Evolutionary conservation across 2,113 vertebrate genomes (phyloP).

Genomic region (Camarhynchus parvulus): DNA sequence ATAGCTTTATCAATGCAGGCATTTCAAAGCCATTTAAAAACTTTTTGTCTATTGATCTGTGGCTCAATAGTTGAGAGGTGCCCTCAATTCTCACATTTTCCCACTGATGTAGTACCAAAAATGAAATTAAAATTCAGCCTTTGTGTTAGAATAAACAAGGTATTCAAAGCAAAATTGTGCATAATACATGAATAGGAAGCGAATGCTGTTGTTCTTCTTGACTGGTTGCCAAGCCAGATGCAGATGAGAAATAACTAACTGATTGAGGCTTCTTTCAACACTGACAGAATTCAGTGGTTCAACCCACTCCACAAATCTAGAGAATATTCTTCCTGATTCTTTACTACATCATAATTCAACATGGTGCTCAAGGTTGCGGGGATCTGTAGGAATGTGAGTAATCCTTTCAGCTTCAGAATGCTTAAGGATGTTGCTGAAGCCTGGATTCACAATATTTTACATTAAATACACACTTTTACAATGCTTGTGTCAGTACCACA

Average conservation of each 20-base stretch:
- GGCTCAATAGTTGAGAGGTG: not conserved
- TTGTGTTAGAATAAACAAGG: not conserved
- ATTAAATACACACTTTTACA: not conserved
- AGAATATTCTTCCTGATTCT: not conserved
- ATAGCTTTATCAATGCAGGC: constrained; percentile 6
- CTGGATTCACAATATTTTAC: not conserved
- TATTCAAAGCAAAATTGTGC: constrained; percentile 18
- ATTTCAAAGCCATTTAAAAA: constrained; percentile 34
- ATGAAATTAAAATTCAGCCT: not conserved
- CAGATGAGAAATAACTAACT: not conserved
- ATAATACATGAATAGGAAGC: constrained; percentile 5
- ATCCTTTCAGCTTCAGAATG: not conserved
- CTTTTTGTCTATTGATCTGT: not conserved
- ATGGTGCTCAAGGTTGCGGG: not conserved
- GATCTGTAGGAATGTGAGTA: not conserved
- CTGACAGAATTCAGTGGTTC: not conserved
- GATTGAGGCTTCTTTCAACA: constrained; percentile 3
- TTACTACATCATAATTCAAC: not conserved
- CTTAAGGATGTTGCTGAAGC: not conserved
- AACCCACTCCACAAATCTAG: not conserved
- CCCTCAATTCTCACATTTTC: not conserved
- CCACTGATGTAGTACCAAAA: not conserved
- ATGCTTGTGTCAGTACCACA: not conserved
- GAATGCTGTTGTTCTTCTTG: not conserved
- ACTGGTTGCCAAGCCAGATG: constrained; percentile 41